Base-by-base conservation (phyloP, 2,113 vertebrate species). In the Ursus arctos region DNA sequence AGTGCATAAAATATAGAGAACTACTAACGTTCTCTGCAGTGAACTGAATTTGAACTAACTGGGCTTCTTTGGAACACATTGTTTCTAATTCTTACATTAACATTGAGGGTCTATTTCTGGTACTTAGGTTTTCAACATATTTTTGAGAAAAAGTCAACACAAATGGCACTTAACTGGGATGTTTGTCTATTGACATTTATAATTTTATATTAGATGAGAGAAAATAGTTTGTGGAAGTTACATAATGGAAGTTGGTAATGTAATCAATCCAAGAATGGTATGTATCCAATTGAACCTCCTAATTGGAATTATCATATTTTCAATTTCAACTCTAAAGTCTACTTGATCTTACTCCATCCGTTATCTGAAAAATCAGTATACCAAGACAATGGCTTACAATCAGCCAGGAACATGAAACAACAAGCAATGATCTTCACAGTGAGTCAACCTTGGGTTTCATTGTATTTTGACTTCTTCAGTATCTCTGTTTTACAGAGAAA, bases 121-220 rank as follows among this genome's bases (percentile, higher is more conserved):
- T 57, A 85, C 51, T 84, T 74, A 59, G 22, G 33, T 47, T 65
- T 92, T 86, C 71, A 77, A 49, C 26, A 13, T 51, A 85, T 51
- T 83, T 93, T 93, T 87, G 33, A 94, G 51, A 80, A 88, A 96
- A 96, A 96, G 43, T 67, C 65, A 82, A 91, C 33, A 87, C 7
- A 10, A 65, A 33, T 93, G 85, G 36, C 53, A 91, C 80, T 95
- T 96, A 65, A 65, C 61, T 90, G 36, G 63, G 12, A 16, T 72
- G 33, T 93, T 83, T 83, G 18, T 90, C 84, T 51, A 72, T 13
- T 83, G 89, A 86, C 51, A 93, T 87, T 96, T 93, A 49, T 31
- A 63, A 49, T 91, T 93, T 95, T 94, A 59, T 63, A 40, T 71
- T 92, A 87, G 36, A 71, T 83, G 87, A 83, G 67, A 90, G 74